phyloP scores from a whole-genome alignment of 2,113 vertebrate species.

The Hemibagrus wyckioides region DNA sequence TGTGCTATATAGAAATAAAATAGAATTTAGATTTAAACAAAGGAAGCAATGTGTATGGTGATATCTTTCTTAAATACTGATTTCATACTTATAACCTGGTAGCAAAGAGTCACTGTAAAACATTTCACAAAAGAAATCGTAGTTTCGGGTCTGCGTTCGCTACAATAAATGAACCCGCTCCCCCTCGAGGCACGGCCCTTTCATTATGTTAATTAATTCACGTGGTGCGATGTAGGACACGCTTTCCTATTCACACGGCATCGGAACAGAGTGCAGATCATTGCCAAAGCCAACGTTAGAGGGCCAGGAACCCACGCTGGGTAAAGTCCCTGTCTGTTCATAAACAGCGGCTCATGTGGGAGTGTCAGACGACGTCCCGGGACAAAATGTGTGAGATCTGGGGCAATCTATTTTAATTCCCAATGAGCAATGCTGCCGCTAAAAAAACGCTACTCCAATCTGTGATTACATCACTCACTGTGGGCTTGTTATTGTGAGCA shows the following conservation, averaged over 20 bases:
- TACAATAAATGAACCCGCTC: neutral
- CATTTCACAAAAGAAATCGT: neutral
- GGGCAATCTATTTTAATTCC: conserved; percentile 48
- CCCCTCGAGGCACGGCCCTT: conserved; percentile 31
- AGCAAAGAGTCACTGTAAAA: neutral
- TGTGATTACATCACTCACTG: conserved; percentile 47
- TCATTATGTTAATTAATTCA: conserved; percentile 62
- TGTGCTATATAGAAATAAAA: neutral
- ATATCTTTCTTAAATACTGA: neutral
- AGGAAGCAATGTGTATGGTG: neutral
- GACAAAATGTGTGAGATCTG: conserved; percentile 41
- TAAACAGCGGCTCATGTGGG: conserved; percentile 28
- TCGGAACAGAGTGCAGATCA: conserved; percentile 26
- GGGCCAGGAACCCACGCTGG: conserved; percentile 36
- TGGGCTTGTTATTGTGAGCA: conserved; percentile 33
- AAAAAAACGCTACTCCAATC: conserved; percentile 7
- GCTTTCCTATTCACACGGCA: conserved; percentile 37
- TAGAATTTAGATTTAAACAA: neutral
- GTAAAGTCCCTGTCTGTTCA: conserved; percentile 27
- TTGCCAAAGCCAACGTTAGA: conserved; percentile 20
- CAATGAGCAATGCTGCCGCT: conserved; percentile 27
- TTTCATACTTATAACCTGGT: neutral
- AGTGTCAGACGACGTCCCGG: conserved; percentile 31
- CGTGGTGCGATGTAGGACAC: conserved; percentile 50
- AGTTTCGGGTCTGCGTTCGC: neutral